Evolutionary conservation across 2,888 invertebrate species (phyloP).

Genomic region (Nezara viridula): DNA sequence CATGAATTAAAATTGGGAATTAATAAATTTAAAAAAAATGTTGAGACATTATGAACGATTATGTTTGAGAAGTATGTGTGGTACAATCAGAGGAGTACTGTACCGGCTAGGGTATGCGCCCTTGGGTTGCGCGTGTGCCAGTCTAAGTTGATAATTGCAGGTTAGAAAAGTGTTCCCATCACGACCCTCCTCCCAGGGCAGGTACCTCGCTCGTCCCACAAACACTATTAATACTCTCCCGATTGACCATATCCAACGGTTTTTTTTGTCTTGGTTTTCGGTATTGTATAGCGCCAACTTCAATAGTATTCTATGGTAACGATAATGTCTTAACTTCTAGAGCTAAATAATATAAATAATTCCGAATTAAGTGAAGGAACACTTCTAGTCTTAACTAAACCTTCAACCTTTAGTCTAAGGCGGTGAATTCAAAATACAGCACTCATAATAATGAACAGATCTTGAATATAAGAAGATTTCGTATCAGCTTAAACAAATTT

Average conservation of each 20-base stretch:
- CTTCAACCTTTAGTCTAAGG: too few species aligned
- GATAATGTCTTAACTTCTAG: background rate
- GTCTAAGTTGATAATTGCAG: slow-evolving; percentile 54
- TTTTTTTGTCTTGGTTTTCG: background rate
- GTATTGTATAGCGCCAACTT: background rate
- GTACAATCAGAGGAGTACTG: background rate
- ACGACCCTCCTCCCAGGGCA: slow-evolving; percentile 45
- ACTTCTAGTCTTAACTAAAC: too few species aligned
- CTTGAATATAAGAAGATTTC: too few species aligned
- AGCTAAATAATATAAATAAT: background rate
- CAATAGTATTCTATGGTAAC: background rate
- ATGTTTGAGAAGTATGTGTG: background rate
- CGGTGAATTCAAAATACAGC: too few species aligned
- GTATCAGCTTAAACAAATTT: too few species aligned
- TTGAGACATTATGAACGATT: too few species aligned
- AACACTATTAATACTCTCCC: slow-evolving; percentile 19
- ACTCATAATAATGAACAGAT: too few species aligned
- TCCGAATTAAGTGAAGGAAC: too few species aligned
- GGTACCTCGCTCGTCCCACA: background rate
- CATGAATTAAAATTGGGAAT: too few species aligned
- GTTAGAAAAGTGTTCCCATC: slow-evolving; percentile 50
- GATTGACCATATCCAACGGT: background rate
- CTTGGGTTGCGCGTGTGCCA: slow-evolving; percentile 53
- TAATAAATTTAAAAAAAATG: too few species aligned
- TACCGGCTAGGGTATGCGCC: background rate